These are phyloP conservation scores for Cydia amplana DNA, from an alignment of 1,140 invertebrate genomes.

Conservation along the genomic window DNA sequence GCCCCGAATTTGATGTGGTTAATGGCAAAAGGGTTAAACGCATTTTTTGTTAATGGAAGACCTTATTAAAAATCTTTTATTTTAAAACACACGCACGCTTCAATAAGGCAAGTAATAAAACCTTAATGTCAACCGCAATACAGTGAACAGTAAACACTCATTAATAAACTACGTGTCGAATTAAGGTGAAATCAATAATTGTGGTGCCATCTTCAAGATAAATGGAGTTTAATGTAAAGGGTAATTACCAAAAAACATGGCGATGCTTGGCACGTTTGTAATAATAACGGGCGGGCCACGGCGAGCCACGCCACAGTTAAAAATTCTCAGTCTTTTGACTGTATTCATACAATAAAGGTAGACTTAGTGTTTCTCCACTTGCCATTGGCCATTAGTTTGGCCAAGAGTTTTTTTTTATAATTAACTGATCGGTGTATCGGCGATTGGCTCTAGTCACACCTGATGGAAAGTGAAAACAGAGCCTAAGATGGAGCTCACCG, in stretches of 20 bases:
- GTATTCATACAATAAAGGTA: too few relatives aligned
- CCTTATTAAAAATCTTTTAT: background rate
- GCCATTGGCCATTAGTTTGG: too few relatives aligned
- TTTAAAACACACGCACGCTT: background rate
- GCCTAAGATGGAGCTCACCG: too few relatives aligned
- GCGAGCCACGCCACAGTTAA: constrained; percentile 1
- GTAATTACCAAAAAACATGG: constrained; percentile 24
- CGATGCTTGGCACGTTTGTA: constrained; percentile 5
- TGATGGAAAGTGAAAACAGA: too few relatives aligned
- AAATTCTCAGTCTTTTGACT: too few relatives aligned
- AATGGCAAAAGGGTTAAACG: too few relatives aligned
- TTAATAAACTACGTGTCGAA: constrained; percentile 23
- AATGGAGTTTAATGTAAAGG: constrained; percentile 11
- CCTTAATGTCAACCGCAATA: constrained; percentile 9
- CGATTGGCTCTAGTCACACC: too few relatives aligned
- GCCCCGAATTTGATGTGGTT: too few relatives aligned
- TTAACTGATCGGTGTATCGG: too few relatives aligned
- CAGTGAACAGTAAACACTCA: constrained; percentile 7
- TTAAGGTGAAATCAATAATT: constrained; percentile 31
- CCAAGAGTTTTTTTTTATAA: too few relatives aligned
- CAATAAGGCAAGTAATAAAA: background rate
- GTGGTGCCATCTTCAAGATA: constrained; percentile 14
- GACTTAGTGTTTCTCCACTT: too few relatives aligned
- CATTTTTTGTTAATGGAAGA: too few relatives aligned
- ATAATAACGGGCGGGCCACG: background rate